Conservation (phyloP, 2,888 invertebrate genomes). For the Muschampia plurimacula region DNA sequence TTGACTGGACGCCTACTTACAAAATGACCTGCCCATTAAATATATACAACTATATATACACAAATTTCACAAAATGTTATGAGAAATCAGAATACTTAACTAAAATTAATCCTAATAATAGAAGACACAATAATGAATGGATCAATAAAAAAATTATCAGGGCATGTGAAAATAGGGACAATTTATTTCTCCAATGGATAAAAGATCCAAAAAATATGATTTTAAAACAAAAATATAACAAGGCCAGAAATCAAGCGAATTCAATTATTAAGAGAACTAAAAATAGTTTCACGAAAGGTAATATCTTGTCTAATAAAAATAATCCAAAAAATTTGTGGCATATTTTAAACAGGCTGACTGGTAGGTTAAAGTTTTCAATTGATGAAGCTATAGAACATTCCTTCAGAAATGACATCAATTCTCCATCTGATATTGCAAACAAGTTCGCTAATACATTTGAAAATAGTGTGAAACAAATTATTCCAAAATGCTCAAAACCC, state of each 20-base stretch:
- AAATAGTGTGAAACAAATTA: not conserved
- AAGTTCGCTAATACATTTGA: not conserved
- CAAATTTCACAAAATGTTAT: not conserved
- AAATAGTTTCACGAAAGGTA: not conserved
- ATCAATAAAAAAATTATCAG: conserved; percentile 7
- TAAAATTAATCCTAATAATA: not conserved
- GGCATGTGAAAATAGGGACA: conserved; percentile 40
- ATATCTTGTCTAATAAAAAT: not conserved
- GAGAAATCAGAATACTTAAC: not conserved
- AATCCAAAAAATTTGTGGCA: conserved; percentile 24
- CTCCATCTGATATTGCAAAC: not conserved
- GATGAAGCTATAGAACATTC: not conserved
- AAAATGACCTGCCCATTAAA: not conserved
- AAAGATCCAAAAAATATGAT: conserved; percentile 38
- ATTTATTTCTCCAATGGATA: conserved; percentile 42
- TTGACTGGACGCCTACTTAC: not conserved
- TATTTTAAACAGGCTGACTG: conserved; percentile 32
- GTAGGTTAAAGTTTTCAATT: not conserved
- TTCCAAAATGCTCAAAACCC: not conserved
- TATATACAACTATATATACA: not conserved
- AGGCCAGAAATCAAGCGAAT: conserved; percentile 35
- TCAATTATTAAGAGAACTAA: not conserved
- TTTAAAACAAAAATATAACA: conserved; percentile 39
- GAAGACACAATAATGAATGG: not conserved
- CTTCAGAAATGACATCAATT: not conserved